Evolutionary conservation across 2,113 vertebrate genomes (phyloP), one percentile per base, ranked within the genome.

Genomic region (Sapajus apella): DNA sequence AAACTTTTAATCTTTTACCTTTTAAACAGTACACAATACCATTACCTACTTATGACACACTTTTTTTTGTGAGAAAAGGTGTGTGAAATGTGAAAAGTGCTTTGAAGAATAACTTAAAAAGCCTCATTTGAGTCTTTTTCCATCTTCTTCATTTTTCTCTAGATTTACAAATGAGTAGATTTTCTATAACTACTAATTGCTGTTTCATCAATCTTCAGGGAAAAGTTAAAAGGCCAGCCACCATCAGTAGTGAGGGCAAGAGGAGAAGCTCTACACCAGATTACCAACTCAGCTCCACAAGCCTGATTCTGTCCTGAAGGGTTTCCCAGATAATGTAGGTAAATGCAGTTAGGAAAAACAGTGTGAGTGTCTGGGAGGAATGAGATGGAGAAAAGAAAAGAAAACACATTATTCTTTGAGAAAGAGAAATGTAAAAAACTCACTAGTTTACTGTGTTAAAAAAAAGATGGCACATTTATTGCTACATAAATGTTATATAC

Each of bases 401-500:
- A 96, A 87, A 97, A 94, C 75, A 85, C 58, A 94, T 82, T 91
- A 85, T 58, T 94, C 47, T 94, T 0, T 94, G 94, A 84, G 86
- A 98, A 89, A 97, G 90, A 98, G 95, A 95, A 97, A 96, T 94
- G 37, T 98, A 98, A 99, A 98, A 98, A 99, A 98, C 97, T 97
- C 98, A 98, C 97, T 97, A 97, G 97, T 99, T 98, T 98, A 99
- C 99, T 97, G 98, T 98, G 98, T 99, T 99, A 99, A 99, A 99
- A 98, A 99, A 99, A 99, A 99, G 99, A 99, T 99, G 99, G 99
- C 99, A 99, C 99, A 99, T 99, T 99, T 99, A 99, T 99, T 99
- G 99, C 99, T 99, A 99, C 99, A 99, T 99, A 99, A 99, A 99
- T 99, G 99, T 99, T 99, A 99, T 99, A 99, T 99, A 99, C 99